Base-by-base conservation (phyloP, 1,140 invertebrate genomes). In the Cydia splendana region DNA sequence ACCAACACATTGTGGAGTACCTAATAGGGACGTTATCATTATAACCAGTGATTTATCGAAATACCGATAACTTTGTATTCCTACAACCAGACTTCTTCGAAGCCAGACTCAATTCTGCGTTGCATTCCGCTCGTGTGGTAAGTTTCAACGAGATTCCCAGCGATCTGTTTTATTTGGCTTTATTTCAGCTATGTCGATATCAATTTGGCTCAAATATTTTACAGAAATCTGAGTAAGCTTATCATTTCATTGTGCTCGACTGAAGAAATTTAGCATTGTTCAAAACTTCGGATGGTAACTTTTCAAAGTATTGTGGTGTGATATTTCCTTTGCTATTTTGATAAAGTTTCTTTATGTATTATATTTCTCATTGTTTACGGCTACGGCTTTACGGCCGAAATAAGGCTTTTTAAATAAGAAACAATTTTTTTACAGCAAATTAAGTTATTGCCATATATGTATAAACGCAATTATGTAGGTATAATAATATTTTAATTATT, bases 91-190 rank as follows among this genome's bases (percentile, higher is more conserved):
- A 69, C 30, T 69, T n/a, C 13, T 42, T 71, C 34, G 34, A 38
- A 4, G 18, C 18, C 34, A 18, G 30, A 38, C 67, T 45, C 34
- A 45, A 38, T 18, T 38, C n/a, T 20, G 30, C 67, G 13, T 71
- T 71, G 15, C 67, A 45, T 71, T 38, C 67, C n/a, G 67, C 38
- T 45, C 34, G 67, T 71, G 45, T 71, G 34, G 20, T 45, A 71
- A 71, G 30, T 71, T 42, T 18, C 57, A 2, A 42, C n/a, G 38
- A 38, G 45, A 71, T 71, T 71, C n/a, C 15, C 6, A 71, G 18
- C 34, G 18, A 71, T 42, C 67, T 71, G n/a, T 71, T 71, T 38
- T 71, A 71, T 71, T 71, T 71, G 67, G 34, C 30, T 71, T 71
- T 38, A 71, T 71, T 71, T 38, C 67, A 71, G 67, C 15, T 15